Evolutionary conservation across 1,140 invertebrate species (phyloP).

Genomic region (Homarus americanus): DNA sequence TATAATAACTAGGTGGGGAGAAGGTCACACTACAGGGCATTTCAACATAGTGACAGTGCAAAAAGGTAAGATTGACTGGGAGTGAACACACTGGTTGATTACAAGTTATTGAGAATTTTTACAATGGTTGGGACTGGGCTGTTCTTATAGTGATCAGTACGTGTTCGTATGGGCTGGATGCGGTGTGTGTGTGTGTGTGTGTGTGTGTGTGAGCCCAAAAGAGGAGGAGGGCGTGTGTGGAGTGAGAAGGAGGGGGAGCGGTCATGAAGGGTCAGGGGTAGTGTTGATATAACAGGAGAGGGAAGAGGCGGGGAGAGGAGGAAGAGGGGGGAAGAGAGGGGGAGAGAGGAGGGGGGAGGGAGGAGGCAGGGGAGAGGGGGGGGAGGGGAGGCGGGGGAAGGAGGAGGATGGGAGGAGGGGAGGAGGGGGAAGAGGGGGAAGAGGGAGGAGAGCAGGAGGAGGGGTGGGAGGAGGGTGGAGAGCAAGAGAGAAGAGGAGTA

Average conservation of each 20-base stretch:
- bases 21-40: no score
- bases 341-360: background rate
- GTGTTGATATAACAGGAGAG: no score
- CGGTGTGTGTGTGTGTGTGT: background rate
- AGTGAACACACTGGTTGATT: no score
- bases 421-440: background rate
- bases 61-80: no score
- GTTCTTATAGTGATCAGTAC: no score
- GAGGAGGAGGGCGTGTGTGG: background rate
- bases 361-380: background rate
- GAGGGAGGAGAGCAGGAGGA: no score
- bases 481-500: background rate
- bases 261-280: background rate
- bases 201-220: background rate
- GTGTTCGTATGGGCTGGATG: no score
- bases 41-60: no score
- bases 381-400: background rate
- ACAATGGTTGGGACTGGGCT: no score
- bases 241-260: background rate
- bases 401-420: no score
- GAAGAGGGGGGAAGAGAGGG: background rate
- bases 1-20: no score
- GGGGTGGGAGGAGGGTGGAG: background rate
- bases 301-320: background rate
- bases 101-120: no score